Evolutionary conservation across 2,888 invertebrate genomes (phyloP), one percentile per base, ranked within the genome.

Genomic region (Yponomeuta evonymella): DNA sequence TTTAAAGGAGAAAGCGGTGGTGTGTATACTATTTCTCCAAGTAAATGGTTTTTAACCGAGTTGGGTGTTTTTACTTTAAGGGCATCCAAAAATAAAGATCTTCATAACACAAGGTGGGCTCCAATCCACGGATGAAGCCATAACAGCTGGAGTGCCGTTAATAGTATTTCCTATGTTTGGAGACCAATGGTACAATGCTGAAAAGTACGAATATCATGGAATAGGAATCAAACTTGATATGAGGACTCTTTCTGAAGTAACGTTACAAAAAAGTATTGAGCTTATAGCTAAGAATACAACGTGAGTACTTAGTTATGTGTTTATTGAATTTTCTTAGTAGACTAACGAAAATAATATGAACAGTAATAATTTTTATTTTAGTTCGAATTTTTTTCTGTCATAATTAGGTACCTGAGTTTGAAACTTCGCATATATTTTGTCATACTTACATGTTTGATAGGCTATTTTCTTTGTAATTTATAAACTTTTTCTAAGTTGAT

Each of bases 81-180:
- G 58, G 12, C 71, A 71, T 30, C 71, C 65, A 11, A 71, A 69
- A 30, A 23, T 71, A 5, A 71, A 71, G 33, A 33, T 62, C 3
- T 71, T 71, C 29, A 62, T 71, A 15, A 71, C 43, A 12, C 71
- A 71, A 33, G 71, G 36, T 15, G 71, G 71, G n/a, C 43, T 71
- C 1, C 71, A 71, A 23, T 71, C 71, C 1, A 48, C 65, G 12
- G 69, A 71, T 43, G 71, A 71, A 36, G 68, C 71, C 2, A 48
- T 71, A 4, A 10, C 48, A 5, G 69, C 69, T 51, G 69, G 65
- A 15, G 66, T 69, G 15, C 71, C 71, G 12, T 51, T 71, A n/a
- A 65, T 71, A 11, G 71, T 66, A 2, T 69, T 69, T 36, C 71
- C 71, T 10, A 69, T 71, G 48, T 65, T 69, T 1, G 71, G 69